These are phyloP conservation scores for Hemicrepidius hirtus DNA, from an alignment of 2,888 invertebrate species.

Conservation along the genomic window DNA sequence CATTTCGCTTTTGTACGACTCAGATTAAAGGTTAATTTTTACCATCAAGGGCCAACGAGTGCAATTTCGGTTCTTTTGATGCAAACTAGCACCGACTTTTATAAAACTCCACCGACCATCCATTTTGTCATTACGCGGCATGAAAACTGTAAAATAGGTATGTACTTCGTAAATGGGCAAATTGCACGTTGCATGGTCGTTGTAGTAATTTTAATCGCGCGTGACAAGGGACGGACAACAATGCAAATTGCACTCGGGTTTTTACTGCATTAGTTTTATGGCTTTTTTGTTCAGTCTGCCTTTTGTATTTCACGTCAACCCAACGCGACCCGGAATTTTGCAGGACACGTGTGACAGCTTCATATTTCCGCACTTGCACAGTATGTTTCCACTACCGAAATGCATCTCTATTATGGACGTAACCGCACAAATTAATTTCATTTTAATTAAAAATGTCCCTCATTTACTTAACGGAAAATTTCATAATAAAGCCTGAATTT, in stretches of 20 bases:
- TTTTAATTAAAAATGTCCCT: background rate
- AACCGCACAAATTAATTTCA: background rate
- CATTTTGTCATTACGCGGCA: conserved; percentile 20
- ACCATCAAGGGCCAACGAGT: background rate
- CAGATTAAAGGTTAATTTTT: conserved; percentile 21
- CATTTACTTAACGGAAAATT: no score
- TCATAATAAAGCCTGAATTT: no score
- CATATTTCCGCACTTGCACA: conserved; percentile 9
- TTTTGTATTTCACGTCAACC: conserved; percentile 15
- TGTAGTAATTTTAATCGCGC: conserved; percentile 20
- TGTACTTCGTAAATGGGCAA: conserved; percentile 20
- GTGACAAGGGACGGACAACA: conserved; percentile 25
- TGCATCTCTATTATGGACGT: background rate
- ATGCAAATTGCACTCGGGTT: conserved; percentile 24
- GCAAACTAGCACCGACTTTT: conserved; percentile 1
- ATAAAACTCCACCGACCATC: background rate
- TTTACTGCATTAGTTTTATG: conserved; percentile 24
- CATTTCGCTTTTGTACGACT: background rate
- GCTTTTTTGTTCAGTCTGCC: background rate
- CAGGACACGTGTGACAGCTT: conserved; percentile 7
- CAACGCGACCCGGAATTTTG: conserved; percentile 7
- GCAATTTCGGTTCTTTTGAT: conserved; percentile 10
- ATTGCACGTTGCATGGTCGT: conserved; percentile 22
- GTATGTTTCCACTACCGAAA: background rate
- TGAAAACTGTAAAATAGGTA: conserved; percentile 15